Evolutionary conservation across 37 sponge, comb jelly and placozoan species (phyloP).

Genomic region (Beroe ovata): DNA sequence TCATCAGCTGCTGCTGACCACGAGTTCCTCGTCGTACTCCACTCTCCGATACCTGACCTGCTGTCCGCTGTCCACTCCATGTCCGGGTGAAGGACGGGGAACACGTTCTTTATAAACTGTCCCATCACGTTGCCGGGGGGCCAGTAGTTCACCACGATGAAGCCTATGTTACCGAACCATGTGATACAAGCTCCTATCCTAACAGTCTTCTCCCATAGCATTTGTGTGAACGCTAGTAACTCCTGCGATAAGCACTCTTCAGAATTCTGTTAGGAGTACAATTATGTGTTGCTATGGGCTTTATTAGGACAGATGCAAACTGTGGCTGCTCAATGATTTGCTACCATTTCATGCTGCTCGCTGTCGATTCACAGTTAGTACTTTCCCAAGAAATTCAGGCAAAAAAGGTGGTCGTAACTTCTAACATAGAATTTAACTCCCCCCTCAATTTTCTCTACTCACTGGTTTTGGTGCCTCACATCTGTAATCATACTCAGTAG

Average conservation of each 20-base stretch:
- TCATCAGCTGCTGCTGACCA: background rate
- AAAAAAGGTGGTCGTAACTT: background rate
- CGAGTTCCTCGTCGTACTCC: background rate
- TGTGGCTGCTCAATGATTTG: too few species aligned
- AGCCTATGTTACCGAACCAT: conserved; percentile 45
- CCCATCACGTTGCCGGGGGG: conserved; percentile 32
- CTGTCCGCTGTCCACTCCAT: background rate
- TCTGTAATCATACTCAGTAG: background rate
- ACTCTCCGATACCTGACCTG: background rate
- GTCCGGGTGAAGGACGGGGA: background rate
- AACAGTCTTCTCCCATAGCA: background rate
- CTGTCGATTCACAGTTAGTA: too few species aligned
- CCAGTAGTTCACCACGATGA: conserved; percentile 54
- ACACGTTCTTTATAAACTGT: conserved; percentile 19
- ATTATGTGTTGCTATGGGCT: too few species aligned
- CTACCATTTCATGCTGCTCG: too few species aligned
- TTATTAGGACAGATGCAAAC: too few species aligned
- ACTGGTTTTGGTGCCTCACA: background rate
- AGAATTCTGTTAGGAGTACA: too few species aligned
- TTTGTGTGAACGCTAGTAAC: background rate
- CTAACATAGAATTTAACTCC: background rate
- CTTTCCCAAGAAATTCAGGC: too few species aligned
- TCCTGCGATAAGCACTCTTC: conserved; percentile 32
- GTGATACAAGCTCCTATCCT: conserved; percentile 41
- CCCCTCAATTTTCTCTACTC: background rate